Evolutionary conservation across 2,888 invertebrate genomes (phyloP).

Genomic region (Dynastes maya): DNA sequence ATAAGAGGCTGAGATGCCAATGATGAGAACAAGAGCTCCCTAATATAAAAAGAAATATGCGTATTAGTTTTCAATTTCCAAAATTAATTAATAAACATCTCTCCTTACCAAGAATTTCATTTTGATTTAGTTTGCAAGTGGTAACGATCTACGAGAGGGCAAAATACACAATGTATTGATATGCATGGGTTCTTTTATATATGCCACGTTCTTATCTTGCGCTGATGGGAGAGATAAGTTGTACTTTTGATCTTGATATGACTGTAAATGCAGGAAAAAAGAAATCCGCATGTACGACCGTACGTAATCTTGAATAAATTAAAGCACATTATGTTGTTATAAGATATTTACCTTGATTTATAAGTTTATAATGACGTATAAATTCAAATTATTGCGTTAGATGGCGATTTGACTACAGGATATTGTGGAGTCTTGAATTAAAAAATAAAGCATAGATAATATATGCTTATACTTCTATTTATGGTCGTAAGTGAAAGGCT

Average conservation of each 20-base stretch:
- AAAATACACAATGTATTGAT: slow-evolving; percentile 3
- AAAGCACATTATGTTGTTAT: background rate
- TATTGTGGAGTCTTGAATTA: slow-evolving; percentile 17
- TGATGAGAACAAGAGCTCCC: slow-evolving; percentile 32
- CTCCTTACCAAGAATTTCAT: slow-evolving; percentile 45
- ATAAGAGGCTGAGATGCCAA: slow-evolving; percentile 42
- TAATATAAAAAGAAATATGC: background rate
- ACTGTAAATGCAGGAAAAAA: background rate
- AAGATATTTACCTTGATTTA: slow-evolving; percentile 42
- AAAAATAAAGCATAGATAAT: slow-evolving; percentile 10
- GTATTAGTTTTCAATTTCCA: background rate
- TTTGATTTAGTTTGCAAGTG: background rate
- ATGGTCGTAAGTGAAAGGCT: slow-evolving; percentile 13
- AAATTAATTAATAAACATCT: background rate
- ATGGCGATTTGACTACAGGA: slow-evolving; percentile 1
- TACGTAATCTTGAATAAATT: slow-evolving; percentile 9
- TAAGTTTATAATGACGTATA: slow-evolving; percentile 35
- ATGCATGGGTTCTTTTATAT: slow-evolving; percentile 19
- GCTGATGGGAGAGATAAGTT: slow-evolving; percentile 5
- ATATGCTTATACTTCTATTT: background rate
- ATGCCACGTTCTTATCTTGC: background rate
- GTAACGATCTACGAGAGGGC: background rate
- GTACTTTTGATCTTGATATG: slow-evolving; percentile 8
- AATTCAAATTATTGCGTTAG: slow-evolving; percentile 37
- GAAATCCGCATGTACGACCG: background rate